Evolutionary conservation across 2,113 vertebrate genomes (phyloP).

Genomic region (Melanerpes aurifrons): DNA sequence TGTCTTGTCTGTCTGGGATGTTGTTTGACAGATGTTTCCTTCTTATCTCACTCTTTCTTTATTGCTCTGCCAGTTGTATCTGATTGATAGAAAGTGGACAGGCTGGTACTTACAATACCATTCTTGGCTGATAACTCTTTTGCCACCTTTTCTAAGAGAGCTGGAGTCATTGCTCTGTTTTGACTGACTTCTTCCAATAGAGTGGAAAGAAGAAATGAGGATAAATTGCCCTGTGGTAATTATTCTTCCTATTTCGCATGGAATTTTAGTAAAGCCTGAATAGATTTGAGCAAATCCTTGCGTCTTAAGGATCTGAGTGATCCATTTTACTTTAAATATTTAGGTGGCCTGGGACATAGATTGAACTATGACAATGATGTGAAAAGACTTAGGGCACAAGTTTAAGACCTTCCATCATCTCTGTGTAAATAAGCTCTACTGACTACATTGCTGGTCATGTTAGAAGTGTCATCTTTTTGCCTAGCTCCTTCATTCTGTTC

Average conservation of each 20-base stretch:
- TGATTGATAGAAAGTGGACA: slow-evolving; percentile 61
- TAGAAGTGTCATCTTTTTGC: neutral
- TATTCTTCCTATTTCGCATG: slow-evolving; percentile 9
- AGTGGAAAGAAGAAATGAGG: neutral
- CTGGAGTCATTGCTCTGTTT: slow-evolving; percentile 17
- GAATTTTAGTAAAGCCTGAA: slow-evolving; percentile 15
- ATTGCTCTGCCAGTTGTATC: slow-evolving; percentile 55
- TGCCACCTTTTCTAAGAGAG: slow-evolving; percentile 7
- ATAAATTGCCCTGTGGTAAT: neutral
- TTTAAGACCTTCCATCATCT: neutral
- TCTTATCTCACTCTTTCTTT: slow-evolving; percentile 63
- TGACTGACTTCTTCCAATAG: slow-evolving; percentile 7
- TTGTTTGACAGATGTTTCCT: slow-evolving; percentile 48
- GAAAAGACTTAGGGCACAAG: neutral
- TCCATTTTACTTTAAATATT: neutral
- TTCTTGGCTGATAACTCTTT: slow-evolving; percentile 43
- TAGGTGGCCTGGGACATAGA: neutral
- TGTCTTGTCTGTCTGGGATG: neutral
- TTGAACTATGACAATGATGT: neutral
- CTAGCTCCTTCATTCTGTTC: rapidly evolving
- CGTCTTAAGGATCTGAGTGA: neutral
- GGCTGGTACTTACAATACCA: slow-evolving; percentile 46
- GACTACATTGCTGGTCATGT: neutral
- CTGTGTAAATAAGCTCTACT: neutral
- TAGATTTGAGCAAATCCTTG: neutral